A percentile compares a stretch with the other conserved stretches of the same genome.
Conservation (phyloP, 2,888 invertebrate species). For the Agrochola lota region DNA sequence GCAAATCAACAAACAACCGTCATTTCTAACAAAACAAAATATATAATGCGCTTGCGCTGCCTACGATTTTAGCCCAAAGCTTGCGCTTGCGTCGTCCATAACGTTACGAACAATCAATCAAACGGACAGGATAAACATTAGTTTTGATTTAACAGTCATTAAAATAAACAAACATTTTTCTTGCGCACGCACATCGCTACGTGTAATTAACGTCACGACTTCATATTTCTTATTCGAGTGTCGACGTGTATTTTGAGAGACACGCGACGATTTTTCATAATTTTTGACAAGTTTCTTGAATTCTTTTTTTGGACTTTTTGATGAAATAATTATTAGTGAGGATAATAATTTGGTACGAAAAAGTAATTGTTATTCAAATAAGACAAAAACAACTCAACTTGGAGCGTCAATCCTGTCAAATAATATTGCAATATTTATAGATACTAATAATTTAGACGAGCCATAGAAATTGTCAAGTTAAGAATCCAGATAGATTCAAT, state of each 20-base stretch:
- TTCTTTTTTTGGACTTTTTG: conserved; percentile 22
- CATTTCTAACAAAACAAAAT: conserved; percentile 51
- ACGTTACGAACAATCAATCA: conserved; percentile 82
- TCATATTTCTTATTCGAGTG: conserved; percentile 75
- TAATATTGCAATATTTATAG: background rate
- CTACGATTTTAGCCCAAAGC: conserved; percentile 74
- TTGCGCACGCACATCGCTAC: conserved; percentile 72
- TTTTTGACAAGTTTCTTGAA: conserved; percentile 59
- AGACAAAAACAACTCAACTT: background rate
- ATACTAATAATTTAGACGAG: background rate
- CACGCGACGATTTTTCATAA: conserved; percentile 68
- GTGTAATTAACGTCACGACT: conserved; percentile 83
- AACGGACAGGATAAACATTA: conserved; percentile 82
- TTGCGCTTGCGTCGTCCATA: conserved; percentile 70
- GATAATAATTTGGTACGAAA: conserved; percentile 11
- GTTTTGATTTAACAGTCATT: conserved; percentile 84
- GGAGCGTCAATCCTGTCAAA: background rate
- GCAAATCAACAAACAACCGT: conserved; percentile 41
- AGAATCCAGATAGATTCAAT: background rate
- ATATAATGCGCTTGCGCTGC: conserved; percentile 32
- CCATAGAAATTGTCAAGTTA: background rate
- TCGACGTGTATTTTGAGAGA: conserved; percentile 65
- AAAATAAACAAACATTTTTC: conserved; percentile 82
- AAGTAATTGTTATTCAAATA: background rate
- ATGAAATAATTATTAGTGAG: conserved; percentile 17